Base-by-base conservation (phyloP, 1,140 invertebrate species). In the Heliconius melpomene region DNA sequence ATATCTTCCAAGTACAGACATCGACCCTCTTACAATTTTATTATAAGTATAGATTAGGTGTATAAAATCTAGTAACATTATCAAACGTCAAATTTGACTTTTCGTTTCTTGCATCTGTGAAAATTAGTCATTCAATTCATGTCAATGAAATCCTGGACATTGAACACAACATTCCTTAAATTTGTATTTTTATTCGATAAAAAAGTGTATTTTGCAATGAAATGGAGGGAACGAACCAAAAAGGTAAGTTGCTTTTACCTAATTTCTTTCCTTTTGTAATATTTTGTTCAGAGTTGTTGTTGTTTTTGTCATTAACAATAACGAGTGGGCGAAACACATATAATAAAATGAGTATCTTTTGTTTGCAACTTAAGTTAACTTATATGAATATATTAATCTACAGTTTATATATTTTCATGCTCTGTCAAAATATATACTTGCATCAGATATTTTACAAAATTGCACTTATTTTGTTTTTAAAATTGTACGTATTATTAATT, bases 141-240 rank as follows among this genome's bases (percentile, higher is more conserved):
- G 84, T 83, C 78, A 82, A 77, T 80, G 79, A 78, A 80, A 81
- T 72, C 74, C 78, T 80, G 79, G 38, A 77, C 72, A 78, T 72
- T 70, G 72, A 81, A 57, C 60, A 79, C 52, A 75, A 77, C 70
- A 79, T 86, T 86, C 75, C 79, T 79, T 70, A 82, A 79, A 81
- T 87, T 88, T 87, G 84, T 54, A 57, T 81, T 79, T 75, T 83
- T 78, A 84, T 87, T 82, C 81, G 84, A 79, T 75, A 84, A 82
- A 83, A 82, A 82, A 84, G 81, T 77, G 82, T 79, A 71, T 50
- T 85, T 87, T 90, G 88, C 83, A 86, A 91, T 88, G 90, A 91
- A 88, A 93, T 93, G 92, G 90, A 91, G 82, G 87, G 83, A 88
- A 82, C 84, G 81, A 88, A 87, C 83, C 60, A 71, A 79, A 91